Percentiles rank a stretch among this genome's conserved stretches.
Evolutionary conservation across 2,888 invertebrate species (phyloP).

Genomic region (Agonopterix arenella): DNA sequence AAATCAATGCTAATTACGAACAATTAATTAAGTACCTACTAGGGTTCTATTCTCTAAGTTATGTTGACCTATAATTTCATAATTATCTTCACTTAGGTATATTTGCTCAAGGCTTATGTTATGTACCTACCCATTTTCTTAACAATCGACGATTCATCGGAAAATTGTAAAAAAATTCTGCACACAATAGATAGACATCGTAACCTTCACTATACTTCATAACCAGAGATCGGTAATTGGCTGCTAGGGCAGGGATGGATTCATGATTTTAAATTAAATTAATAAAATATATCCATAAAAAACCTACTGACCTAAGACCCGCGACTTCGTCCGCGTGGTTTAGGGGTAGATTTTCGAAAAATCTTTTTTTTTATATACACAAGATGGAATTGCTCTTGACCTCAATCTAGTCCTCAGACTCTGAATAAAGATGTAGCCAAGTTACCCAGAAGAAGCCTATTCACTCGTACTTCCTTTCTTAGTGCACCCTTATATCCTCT

Average conservation of each 20-base stretch:
- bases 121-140: constrained; percentile 8
- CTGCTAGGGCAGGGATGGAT: not conserved
- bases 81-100: constrained; percentile 1
- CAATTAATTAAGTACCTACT: not conserved
- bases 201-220: constrained; percentile 3
- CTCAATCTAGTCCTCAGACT: no score
- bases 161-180: constrained; percentile 7
- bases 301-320: no score
- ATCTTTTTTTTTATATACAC: no score
- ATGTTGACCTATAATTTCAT: constrained; percentile 2
- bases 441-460: no score
- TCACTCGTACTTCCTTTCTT: no score
- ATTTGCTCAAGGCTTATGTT: constrained; percentile 9
- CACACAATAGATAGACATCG: constrained; percentile 10
- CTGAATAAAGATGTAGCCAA: no score
- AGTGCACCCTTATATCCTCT: no score
- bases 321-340: no score
- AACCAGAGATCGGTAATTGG: not conserved
- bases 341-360: no score
- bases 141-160: constrained; percentile 10
- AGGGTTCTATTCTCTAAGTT: not conserved
- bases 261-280: no score
- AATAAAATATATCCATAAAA: no score
- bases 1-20: not conserved
- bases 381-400: no score